Evolutionary conservation across 2,113 vertebrate genomes (phyloP), one percentile per base, ranked within the genome.

Genomic region (Pluvianellus socialis): DNA sequence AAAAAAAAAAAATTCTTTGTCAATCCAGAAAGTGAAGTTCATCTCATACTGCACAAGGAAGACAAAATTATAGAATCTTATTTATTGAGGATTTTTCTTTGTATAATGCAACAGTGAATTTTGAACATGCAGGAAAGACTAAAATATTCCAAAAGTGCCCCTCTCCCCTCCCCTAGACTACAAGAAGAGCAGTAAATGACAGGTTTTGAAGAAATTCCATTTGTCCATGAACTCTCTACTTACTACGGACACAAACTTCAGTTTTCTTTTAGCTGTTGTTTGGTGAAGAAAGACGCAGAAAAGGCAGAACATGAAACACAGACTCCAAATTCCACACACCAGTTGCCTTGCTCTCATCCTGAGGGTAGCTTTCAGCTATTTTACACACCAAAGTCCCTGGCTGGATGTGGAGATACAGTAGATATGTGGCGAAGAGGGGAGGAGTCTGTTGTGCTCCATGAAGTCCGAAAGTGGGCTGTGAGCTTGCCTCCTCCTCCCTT

Each of bases 201-300:
- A 90, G 12, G 20, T 79, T 92, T 72, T 72, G 33, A 85, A 85
- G 58, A 85, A 75, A 86, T 86, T 79, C 53, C 18, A 30, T 67
- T 91, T 58, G 7, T 17, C 42, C 42, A 4, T 63, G 18, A 79
- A 20, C 26, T 44, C 3, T 15, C 15, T 80, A 98, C 98, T 98
- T 94, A 98, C 98, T 92, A 98, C 0, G 0, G 97, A 93, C 67
- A 97, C 98, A 79, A 98, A 97, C 95, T 98, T 98, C 58, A 98
- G 79, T 90, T 98, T 97, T 79, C 97, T 98, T 75, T 96, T 98
- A 10, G 71, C 96, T 55, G 50, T 94, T 1, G 82, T 94, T 47
- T 49, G 68, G 26, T 93, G 74, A 24, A 85, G 75, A 49, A 91
- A 63, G 94, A 94, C 16, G 62, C 79, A 97, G 40, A 98, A 94